phyloP scores from a whole-genome alignment of 2,888 invertebrate species.

The Drosophila niveifrons region DNA sequence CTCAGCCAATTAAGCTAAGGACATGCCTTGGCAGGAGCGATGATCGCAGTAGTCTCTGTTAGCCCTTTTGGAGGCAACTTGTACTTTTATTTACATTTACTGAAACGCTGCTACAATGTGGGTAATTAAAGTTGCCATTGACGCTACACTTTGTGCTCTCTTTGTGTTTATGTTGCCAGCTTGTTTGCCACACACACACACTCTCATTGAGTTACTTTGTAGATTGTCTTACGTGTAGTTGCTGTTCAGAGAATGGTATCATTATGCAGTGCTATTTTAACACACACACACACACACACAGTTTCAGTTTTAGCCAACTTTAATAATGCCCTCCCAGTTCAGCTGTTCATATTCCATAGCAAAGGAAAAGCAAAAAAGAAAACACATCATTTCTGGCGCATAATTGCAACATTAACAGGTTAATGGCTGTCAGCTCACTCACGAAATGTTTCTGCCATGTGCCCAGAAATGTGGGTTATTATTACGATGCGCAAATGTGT shows the following conservation, averaged over 20 bases:
- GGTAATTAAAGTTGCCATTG: slow-evolving; percentile 76
- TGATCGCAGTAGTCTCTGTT: slow-evolving; percentile 7
- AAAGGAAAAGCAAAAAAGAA: slow-evolving; percentile 1
- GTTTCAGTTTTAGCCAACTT: slow-evolving; percentile 58
- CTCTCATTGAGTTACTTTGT: slow-evolving; percentile 44
- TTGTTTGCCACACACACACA: slow-evolving; percentile 37
- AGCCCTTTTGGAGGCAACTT: slow-evolving; percentile 41
- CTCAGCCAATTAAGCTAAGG: slow-evolving; percentile 27
- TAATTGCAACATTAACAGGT: slow-evolving; percentile 79
- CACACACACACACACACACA: slow-evolving; percentile 23
- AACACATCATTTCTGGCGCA: slow-evolving; percentile 72
- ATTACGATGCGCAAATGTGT: slow-evolving; percentile 71
- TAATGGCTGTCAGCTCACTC: slow-evolving; percentile 63
- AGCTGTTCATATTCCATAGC: slow-evolving; percentile 15
- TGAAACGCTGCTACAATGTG: slow-evolving; percentile 60
- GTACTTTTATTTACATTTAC: slow-evolving; percentile 55
- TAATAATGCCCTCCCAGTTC: slow-evolving; percentile 49
- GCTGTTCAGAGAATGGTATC: slow-evolving; percentile 1
- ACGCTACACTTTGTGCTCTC: slow-evolving; percentile 32
- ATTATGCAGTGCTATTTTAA: slow-evolving; percentile 42
- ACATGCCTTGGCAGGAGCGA: neutral
- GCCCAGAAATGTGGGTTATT: slow-evolving; percentile 55
- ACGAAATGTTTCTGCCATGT: slow-evolving; percentile 26
- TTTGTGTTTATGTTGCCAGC: slow-evolving; percentile 65
- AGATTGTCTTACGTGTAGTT: slow-evolving; percentile 7